phyloP scores from a whole-genome alignment of 2,888 invertebrate genomes.

The Hypomecis punctinalis region DNA sequence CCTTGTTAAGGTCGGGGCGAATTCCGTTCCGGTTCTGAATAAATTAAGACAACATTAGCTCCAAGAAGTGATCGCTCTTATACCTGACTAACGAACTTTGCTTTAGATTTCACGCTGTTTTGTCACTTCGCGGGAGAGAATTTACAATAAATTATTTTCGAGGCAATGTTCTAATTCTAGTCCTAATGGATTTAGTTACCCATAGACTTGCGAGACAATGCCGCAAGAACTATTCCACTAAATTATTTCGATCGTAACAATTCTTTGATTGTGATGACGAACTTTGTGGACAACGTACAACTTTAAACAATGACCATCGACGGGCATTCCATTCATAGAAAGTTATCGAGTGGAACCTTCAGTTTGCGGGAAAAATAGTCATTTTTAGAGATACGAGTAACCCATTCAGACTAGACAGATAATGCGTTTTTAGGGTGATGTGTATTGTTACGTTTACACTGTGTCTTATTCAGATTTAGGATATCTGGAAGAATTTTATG shows the following conservation, averaged over 20 bases:
- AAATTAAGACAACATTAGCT: conserved; percentile 71
- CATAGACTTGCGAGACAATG: conserved; percentile 1
- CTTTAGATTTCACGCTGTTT: conserved; percentile 60
- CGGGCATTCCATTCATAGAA: not conserved
- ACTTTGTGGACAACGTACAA: conserved; percentile 21
- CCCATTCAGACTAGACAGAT: conserved; percentile 7
- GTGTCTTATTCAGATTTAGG: conserved; percentile 4
- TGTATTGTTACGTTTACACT: conserved; percentile 8
- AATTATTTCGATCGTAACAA: conserved; percentile 19
- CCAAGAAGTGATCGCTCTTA: conserved; percentile 51
- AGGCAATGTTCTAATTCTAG: not conserved
- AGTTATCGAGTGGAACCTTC: conserved; percentile 16
- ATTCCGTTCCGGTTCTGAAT: conserved; percentile 67
- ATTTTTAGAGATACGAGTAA: conserved; percentile 11
- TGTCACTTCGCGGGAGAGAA: not conserved
- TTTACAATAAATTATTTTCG: conserved; percentile 4
- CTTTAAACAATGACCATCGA: conserved; percentile 24
- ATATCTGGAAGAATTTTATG: conserved; percentile 7
- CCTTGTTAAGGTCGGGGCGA: conserved; percentile 69
- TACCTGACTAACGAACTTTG: conserved; percentile 51
- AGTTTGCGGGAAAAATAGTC: conserved; percentile 22
- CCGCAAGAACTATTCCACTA: conserved; percentile 14
- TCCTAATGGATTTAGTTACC: conserved; percentile 6
- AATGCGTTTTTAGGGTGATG: conserved; percentile 17
- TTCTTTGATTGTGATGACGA: conserved; percentile 15